A percentile compares a stretch with the other conserved stretches of the same genome.
These are phyloP conservation scores for Drosophila pectinifera DNA, from an alignment of 1,140 invertebrate genomes.

Conservation along the genomic window DNA sequence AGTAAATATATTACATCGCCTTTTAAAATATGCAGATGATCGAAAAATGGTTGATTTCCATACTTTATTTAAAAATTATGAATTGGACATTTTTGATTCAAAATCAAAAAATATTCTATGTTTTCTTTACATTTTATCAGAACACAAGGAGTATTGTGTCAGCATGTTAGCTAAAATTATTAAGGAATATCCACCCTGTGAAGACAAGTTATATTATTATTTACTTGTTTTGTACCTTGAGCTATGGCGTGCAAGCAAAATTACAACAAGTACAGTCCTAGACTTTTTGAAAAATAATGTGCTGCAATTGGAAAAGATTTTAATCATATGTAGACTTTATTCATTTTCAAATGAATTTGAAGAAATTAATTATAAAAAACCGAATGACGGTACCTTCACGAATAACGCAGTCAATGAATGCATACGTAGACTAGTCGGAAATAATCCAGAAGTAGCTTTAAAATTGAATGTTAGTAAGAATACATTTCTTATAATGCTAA, in stretches of 20 bases:
- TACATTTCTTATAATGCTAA: slow-evolving; percentile 50
- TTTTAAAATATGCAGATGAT: slow-evolving; percentile 39
- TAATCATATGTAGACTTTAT: slow-evolving; percentile 49
- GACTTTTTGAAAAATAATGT: slow-evolving; percentile 36
- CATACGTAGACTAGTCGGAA: slow-evolving; percentile 12
- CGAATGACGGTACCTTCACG: not conserved
- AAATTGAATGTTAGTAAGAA: slow-evolving; percentile 15
- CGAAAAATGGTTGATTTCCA: slow-evolving; percentile 5
- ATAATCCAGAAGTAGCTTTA: slow-evolving; percentile 16
- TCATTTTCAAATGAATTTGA: slow-evolving; percentile 29
- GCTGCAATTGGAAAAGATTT: slow-evolving; percentile 35
- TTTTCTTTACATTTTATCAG: slow-evolving; percentile 51
- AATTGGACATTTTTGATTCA: slow-evolving; percentile 15
- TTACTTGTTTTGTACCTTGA: slow-evolving; percentile 46
- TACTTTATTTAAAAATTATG: slow-evolving; percentile 21
- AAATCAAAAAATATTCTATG: slow-evolving; percentile 38
- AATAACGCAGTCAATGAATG: slow-evolving; percentile 12
- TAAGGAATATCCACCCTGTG: not conserved
- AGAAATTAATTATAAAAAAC: not conserved
- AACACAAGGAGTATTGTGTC: slow-evolving; percentile 37
- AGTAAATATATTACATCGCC: slow-evolving; percentile 34
- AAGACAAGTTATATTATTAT: slow-evolving; percentile 47
- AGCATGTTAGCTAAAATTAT: slow-evolving; percentile 33
- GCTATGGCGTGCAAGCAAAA: slow-evolving; percentile 48
- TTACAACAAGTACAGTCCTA: slow-evolving; percentile 12